These are phyloP conservation scores for Brachionus paranguensis DNA, from an alignment of 1,140 invertebrate species.

Conservation along the genomic window DNA sequence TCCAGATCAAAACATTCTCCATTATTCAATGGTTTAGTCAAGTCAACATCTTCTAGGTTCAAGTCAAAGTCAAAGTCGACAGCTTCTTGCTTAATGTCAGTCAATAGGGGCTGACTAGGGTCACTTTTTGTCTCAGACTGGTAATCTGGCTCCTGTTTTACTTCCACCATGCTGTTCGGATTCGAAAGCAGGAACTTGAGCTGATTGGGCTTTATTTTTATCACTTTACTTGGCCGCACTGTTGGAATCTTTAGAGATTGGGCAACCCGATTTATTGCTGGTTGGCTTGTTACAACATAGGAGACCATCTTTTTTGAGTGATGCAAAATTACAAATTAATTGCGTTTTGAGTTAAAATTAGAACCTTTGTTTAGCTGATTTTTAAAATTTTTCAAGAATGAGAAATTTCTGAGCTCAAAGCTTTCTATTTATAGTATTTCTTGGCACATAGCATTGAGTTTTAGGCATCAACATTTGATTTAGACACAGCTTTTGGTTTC, in stretches of 20 bases:
- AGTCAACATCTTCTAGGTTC: slow-evolving; percentile 10
- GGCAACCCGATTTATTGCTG: not conserved
- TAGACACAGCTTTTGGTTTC: not conserved
- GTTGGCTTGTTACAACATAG: slow-evolving; percentile 18
- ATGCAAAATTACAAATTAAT: not conserved
- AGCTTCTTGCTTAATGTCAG: not conserved
- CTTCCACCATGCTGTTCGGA: not conserved
- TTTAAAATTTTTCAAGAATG: not conserved
- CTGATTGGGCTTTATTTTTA: not conserved
- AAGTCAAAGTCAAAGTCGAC: slow-evolving; percentile 18
- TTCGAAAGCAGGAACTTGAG: not conserved
- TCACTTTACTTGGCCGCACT: not conserved
- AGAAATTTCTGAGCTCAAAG: not conserved
- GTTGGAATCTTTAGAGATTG: slow-evolving; percentile 2
- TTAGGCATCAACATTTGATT: not conserved
- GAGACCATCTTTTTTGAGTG: not conserved
- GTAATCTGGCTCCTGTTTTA: slow-evolving; percentile 6
- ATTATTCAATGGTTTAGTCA: slow-evolving; percentile 5
- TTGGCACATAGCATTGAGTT: not conserved
- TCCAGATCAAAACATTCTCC: not conserved
- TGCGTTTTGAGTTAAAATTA: not conserved
- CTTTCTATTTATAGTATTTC: not conserved
- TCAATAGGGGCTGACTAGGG: not conserved
- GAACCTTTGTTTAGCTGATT: not conserved
- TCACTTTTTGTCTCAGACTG: not conserved